phyloP scores from a whole-genome alignment of 64 coral and sea anemone species.

The Astreopora myriophthalma region DNA sequence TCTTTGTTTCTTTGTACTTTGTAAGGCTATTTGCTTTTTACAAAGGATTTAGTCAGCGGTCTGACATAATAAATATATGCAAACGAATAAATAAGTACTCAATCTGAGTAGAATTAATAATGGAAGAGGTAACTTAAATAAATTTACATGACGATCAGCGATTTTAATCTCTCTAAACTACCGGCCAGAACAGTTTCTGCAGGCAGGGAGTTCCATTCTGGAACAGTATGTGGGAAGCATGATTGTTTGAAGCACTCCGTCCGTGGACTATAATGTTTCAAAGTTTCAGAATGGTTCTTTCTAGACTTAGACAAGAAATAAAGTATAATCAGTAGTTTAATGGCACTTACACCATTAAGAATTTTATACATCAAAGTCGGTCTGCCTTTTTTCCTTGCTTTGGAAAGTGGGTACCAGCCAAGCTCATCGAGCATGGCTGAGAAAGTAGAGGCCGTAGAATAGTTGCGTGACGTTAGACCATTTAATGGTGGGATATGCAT shows the following conservation, averaged over 20 bases:
- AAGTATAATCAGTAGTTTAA: background rate
- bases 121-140: too few species aligned
- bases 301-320: background rate
- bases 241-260: constrained; percentile 18
- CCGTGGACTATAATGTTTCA: background rate
- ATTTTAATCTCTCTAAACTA: background rate
- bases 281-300: background rate
- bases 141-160: too few species aligned
- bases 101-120: too few species aligned
- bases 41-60: too few species aligned
- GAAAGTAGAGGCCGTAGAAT: background rate
- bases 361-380: background rate
- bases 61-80: too few species aligned
- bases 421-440: constrained; percentile 8
- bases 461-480: background rate
- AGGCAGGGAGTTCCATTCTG: background rate
- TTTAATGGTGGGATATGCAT: too few species aligned
- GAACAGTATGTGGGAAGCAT: background rate
- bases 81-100: too few species aligned
- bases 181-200: background rate
- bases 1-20: too few species aligned
- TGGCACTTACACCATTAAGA: background rate
- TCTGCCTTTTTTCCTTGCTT: background rate
- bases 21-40: too few species aligned
- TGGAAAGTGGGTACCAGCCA: constrained; percentile 15